Evolutionary conservation across 2,797 vertebrate genomes (phyloP).

Genomic region (Cyprinella venusta): DNA sequence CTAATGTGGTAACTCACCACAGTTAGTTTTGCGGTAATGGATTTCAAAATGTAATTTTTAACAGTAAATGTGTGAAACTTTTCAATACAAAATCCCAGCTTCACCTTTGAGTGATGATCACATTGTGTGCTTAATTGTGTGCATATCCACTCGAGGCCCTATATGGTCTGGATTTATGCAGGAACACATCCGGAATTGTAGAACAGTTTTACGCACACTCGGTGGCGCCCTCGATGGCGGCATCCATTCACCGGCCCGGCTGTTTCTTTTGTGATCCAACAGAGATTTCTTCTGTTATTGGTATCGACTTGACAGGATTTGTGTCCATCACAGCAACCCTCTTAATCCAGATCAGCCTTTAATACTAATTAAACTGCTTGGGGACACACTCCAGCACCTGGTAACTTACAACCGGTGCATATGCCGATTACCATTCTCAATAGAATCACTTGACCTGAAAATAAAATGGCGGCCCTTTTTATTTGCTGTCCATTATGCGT

Average conservation of each 20-base stretch:
- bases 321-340: conserved; percentile 54
- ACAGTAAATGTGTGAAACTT: not conserved
- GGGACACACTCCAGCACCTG: conserved; percentile 49
- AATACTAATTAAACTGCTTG: conserved; percentile 67
- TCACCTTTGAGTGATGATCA: conserved; percentile 18
- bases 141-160: conserved; percentile 27
- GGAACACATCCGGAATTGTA: conserved; percentile 8
- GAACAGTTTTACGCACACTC: conserved; percentile 17
- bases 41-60: no score
- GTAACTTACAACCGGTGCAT: conserved; percentile 47
- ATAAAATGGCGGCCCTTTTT: conserved; percentile 49
- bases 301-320: conserved; percentile 57
- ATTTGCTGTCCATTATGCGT: not conserved
- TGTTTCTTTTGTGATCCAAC: conserved; percentile 58
- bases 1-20: no score
- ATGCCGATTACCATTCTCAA: conserved; percentile 55
- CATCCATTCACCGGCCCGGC: conserved; percentile 35
- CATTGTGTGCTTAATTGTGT: conserved; percentile 34
- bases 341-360: conserved; percentile 67
- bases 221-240: conserved; percentile 9
- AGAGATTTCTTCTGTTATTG: conserved; percentile 62
- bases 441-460: conserved; percentile 56
- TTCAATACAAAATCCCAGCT: not conserved
- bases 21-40: no score
- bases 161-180: not conserved